Evolutionary conservation across 2,797 vertebrate genomes (phyloP).

Genomic region (Syndactyla subalaris): DNA sequence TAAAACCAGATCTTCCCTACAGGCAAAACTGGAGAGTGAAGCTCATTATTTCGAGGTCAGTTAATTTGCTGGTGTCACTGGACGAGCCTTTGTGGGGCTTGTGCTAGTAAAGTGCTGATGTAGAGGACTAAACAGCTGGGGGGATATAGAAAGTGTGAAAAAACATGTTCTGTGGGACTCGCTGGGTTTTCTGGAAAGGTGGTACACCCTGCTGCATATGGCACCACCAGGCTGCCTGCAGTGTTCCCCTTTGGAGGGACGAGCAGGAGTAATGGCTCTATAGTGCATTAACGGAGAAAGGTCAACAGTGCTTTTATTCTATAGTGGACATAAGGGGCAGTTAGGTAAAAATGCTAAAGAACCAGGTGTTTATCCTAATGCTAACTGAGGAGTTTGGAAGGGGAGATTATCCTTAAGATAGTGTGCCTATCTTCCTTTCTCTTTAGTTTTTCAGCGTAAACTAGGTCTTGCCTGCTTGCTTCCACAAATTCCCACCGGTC

Average conservation of each 20-base stretch:
- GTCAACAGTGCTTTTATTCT: background rate
- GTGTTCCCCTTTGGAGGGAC: background rate
- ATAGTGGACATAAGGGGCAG: background rate
- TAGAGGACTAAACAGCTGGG: background rate
- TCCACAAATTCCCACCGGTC: background rate
- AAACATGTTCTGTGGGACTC: background rate
- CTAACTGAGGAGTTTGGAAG: background rate
- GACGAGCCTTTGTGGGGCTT: background rate
- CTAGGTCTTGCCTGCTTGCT: conserved; percentile 8
- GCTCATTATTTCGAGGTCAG: background rate
- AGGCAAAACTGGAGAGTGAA: background rate
- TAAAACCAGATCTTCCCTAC: conserved; percentile 8
- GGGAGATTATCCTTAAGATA: conserved; percentile 2
- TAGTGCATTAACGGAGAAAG: background rate
- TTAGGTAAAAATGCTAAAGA: conserved; percentile 2
- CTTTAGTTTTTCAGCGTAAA: background rate
- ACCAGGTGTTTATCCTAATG: background rate
- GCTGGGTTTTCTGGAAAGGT: background rate
- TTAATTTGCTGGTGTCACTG: conserved; percentile 20
- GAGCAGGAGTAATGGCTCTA: background rate
- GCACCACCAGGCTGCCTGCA: background rate
- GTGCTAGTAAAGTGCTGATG: background rate
- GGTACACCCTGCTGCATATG: accelerated
- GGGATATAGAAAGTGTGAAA: background rate
- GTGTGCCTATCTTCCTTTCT: background rate